These are phyloP conservation scores for Cryptoprocta ferox DNA, from an alignment of 2,797 vertebrate genomes.

Conservation along the genomic window DNA sequence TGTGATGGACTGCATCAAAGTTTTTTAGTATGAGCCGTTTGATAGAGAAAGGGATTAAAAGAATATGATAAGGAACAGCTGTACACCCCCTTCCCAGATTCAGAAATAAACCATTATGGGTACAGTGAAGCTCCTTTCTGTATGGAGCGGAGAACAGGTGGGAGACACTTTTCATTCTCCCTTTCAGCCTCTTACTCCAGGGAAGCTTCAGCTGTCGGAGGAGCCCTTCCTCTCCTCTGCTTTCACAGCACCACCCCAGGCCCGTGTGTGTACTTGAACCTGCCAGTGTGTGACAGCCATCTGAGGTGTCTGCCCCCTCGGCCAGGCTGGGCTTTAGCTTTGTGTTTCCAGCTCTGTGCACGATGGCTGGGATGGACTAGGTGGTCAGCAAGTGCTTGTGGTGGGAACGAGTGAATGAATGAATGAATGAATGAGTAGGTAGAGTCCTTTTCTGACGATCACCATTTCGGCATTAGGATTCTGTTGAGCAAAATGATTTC, in stretches of 20 bases:
- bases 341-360: not conserved
- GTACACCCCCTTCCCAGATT: not conserved
- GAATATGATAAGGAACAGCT: not conserved
- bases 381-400: slow-evolving; percentile 54
- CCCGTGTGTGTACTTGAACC: slow-evolving; percentile 58
- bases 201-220: slow-evolving; percentile 46
- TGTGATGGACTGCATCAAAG: not conserved
- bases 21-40: slow-evolving; percentile 9
- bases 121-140: not conserved
- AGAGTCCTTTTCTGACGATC: not conserved
- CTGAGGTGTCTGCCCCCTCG: slow-evolving; percentile 75
- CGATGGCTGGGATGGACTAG: slow-evolving; percentile 38
- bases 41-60: slow-evolving; percentile 24
- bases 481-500: slow-evolving; percentile 57
- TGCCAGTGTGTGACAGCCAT: slow-evolving; percentile 66
- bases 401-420: not conserved
- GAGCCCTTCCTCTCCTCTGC: not conserved
- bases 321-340: slow-evolving; percentile 36
- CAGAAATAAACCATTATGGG: not conserved
- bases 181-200: not conserved
- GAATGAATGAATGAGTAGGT: slow-evolving; percentile 16
- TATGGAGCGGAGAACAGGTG: not conserved
- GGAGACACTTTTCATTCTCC: slow-evolving; percentile 5
- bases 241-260: slow-evolving; percentile 25
- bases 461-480: not conserved